A percentile compares a stretch with the other conserved stretches of the same genome.
These are phyloP conservation scores for Odobenus rosmarus DNA, from an alignment of 2,113 vertebrate genomes.

Conservation along the genomic window DNA sequence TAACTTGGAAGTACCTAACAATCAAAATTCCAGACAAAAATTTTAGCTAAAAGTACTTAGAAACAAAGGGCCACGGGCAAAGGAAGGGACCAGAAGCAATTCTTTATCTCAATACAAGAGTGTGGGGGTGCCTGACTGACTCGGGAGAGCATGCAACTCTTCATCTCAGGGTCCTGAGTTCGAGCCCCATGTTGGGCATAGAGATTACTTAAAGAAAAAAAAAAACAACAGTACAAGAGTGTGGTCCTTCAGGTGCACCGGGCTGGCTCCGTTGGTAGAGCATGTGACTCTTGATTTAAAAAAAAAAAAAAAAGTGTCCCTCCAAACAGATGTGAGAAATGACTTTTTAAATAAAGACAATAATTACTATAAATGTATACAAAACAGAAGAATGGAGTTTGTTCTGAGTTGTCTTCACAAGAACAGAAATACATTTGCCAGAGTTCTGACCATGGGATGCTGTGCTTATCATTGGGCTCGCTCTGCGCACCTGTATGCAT, in stretches of 20 bases:
- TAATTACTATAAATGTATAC: neutral
- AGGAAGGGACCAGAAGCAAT: neutral
- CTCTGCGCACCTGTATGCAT: neutral
- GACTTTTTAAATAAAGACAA: neutral
- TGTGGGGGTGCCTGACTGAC: neutral
- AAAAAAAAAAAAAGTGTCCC: neutral
- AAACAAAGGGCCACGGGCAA: neutral
- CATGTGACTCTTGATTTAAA: neutral
- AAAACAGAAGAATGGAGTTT: neutral
- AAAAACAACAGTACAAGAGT: neutral
- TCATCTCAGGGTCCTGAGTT: neutral
- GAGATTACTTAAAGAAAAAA: neutral
- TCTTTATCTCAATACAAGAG: neutral
- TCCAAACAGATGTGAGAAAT: neutral
- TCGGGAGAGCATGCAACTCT: neutral
- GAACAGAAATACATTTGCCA: neutral
- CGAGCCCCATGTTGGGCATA: neutral
- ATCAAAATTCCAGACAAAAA: neutral
- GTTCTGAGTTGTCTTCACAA: neutral
- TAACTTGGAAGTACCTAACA: conserved; percentile 41
- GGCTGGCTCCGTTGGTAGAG: neutral
- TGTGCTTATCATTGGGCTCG: neutral
- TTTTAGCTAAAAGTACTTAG: conserved; percentile 48
- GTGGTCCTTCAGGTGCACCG: no score
- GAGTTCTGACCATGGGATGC: neutral